Evolutionary conservation across 2,797 vertebrate species (phyloP).

Genomic region (Coracias cyanogaster): DNA sequence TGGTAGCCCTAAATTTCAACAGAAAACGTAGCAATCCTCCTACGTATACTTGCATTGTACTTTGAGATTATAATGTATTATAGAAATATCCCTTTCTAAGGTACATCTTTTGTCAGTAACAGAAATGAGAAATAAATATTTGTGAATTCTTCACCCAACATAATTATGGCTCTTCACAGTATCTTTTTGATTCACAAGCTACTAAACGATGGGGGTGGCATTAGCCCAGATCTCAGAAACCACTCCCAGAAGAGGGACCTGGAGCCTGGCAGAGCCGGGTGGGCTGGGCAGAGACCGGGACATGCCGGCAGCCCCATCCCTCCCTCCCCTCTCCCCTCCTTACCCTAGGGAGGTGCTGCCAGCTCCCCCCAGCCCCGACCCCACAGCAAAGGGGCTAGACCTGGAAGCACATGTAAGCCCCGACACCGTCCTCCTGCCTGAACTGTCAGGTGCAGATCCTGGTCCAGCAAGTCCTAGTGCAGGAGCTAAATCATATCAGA

Average conservation of each 20-base stretch:
- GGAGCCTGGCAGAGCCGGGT: not conserved
- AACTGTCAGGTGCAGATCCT: rapidly evolving
- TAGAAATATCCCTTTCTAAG: not conserved
- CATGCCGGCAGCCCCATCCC: rapidly evolving
- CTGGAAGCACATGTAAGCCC: not conserved
- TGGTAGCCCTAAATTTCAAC: not conserved
- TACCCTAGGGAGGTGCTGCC: not conserved
- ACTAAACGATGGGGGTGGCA: rapidly evolving
- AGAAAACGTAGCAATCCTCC: not conserved
- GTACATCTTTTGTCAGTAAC: not conserved
- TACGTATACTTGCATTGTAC: rapidly evolving
- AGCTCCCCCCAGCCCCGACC: not conserved
- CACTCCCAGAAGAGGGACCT: not conserved
- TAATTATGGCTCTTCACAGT: rapidly evolving
- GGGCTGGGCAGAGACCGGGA: not conserved
- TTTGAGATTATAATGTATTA: too few species aligned
- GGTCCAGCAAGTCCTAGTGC: rapidly evolving
- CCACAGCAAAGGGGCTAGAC: not conserved
- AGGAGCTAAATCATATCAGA: rapidly evolving
- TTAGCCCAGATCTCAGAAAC: not conserved
- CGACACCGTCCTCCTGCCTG: rapidly evolving
- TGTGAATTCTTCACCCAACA: too few species aligned
- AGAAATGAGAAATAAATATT: not conserved
- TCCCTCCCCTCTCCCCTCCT: rapidly evolving
- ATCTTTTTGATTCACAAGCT: not conserved